phyloP scores from a whole-genome alignment of 2,797 vertebrate species.

The Chelmon rostratus region DNA sequence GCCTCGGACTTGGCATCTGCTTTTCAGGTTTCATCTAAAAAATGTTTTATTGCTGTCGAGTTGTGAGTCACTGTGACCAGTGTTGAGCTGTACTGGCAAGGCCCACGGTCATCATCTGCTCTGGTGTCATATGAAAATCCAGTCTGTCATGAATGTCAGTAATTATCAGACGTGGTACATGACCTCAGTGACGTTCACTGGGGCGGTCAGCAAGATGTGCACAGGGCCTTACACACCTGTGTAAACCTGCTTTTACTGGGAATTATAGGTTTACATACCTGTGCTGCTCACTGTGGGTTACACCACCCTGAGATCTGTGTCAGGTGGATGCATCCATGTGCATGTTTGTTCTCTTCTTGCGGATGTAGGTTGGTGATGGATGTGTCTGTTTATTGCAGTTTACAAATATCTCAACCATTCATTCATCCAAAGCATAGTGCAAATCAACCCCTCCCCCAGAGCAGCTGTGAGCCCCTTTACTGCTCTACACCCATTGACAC shows the following conservation, averaged over 20 bases:
- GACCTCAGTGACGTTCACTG: constrained; percentile 34
- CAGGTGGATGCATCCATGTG: neutral
- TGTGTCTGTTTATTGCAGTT: constrained; percentile 35
- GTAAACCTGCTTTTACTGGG: constrained; percentile 58
- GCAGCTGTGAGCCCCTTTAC: constrained; percentile 71
- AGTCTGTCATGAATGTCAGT: constrained; percentile 31
- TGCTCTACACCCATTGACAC: constrained; percentile 45
- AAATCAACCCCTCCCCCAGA: constrained; percentile 67
- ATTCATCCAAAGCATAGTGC: constrained; percentile 49
- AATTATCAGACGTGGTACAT: constrained; percentile 18
- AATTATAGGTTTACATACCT: constrained; percentile 46
- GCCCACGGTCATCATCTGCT: constrained; percentile 58
- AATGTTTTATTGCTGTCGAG: constrained; percentile 57
- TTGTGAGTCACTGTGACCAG: constrained; percentile 67
- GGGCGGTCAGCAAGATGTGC: constrained; percentile 18
- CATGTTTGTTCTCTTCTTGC: constrained; percentile 23
- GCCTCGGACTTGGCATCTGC: neutral
- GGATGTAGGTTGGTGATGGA: constrained; percentile 27
- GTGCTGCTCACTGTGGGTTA: neutral
- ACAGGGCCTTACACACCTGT: constrained; percentile 16
- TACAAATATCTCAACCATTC: constrained; percentile 49
- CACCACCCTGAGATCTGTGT: neutral
- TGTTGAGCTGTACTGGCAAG: constrained; percentile 47
- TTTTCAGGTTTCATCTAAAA: constrained; percentile 48
- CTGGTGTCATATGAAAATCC: constrained; percentile 30